Conservation (phyloP, 23 tunicate genomes). For the Phallusia fumigata region DNA sequence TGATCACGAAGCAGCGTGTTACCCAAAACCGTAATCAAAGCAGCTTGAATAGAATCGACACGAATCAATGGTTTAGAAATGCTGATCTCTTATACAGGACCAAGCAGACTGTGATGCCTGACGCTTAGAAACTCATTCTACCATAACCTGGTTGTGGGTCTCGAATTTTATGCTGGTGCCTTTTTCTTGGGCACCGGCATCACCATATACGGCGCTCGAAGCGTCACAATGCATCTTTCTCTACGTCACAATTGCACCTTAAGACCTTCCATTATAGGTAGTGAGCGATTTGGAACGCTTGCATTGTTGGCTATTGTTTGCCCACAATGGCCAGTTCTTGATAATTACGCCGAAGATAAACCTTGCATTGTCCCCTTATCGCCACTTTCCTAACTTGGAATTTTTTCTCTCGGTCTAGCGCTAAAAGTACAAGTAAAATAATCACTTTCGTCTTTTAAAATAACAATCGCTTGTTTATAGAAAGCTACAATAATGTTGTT, state of each 20-base stretch:
- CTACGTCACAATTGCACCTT: conserved; percentile 10
- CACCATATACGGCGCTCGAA: neutral
- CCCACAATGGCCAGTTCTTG: neutral
- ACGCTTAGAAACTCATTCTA: neutral
- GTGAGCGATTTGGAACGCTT: conserved; percentile 5
- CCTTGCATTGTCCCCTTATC: conserved; percentile 2
- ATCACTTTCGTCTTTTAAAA: neutral
- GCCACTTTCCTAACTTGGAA: neutral
- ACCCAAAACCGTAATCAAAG: conserved; percentile 35
- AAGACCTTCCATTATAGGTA: neutral
- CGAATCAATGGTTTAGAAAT: neutral
- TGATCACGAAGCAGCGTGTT: conserved; percentile 16
- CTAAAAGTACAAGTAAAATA: neutral
- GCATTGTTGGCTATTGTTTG: neutral
- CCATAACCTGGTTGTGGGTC: neutral
- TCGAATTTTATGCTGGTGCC: neutral
- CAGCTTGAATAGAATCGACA: neutral
- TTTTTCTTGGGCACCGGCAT: neutral
- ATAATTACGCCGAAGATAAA: neutral
- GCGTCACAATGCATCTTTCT: neutral
- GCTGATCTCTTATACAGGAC: neutral
- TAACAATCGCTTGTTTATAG: no score
- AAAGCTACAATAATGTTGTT: no score
- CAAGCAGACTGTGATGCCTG: neutral
- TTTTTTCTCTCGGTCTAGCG: neutral